These are phyloP conservation scores for Brachypterus glaber DNA, from an alignment of 2,888 invertebrate species.

Conservation along the genomic window DNA sequence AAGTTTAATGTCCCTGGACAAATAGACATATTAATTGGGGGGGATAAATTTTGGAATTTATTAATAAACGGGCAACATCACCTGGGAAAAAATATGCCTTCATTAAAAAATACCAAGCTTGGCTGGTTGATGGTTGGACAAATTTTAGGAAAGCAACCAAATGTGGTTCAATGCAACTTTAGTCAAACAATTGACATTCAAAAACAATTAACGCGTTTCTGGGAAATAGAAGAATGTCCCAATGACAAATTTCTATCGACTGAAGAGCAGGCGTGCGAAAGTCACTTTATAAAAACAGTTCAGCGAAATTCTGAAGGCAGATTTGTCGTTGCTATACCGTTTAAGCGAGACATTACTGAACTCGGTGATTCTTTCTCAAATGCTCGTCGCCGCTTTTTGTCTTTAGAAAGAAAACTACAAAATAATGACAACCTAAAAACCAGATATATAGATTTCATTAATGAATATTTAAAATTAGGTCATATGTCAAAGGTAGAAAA, in stretches of 20 bases:
- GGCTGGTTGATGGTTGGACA: no score
- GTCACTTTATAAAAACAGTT: conserved; percentile 7
- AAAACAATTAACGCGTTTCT: conserved; percentile 1
- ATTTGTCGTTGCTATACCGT: no score
- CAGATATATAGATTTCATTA: conserved; percentile 8
- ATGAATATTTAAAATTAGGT: conserved; percentile 6
- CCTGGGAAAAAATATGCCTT: conserved; percentile 9
- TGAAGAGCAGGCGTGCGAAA: conserved; percentile 16
- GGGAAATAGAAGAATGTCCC: neutral
- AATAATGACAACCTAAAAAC: no score
- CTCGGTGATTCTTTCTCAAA: no score
- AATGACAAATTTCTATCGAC: neutral
- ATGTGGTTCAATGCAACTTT: no score
- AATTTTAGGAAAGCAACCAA: no score
- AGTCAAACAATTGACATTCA: no score
- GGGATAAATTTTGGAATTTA: conserved; percentile 6
- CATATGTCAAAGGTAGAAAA: conserved; percentile 5
- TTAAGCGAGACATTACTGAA: no score
- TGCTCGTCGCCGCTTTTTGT: no score
- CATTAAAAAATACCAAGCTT: no score
- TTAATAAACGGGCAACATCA: conserved; percentile 3
- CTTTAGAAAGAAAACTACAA: no score
- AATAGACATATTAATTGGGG: conserved; percentile 8
- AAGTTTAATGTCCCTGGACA: conserved; percentile 1
- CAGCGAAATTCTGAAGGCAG: conserved; percentile 1